Evolutionary conservation across 1,140 invertebrate species (phyloP).

Genomic region (Branchinecta lindahli): DNA sequence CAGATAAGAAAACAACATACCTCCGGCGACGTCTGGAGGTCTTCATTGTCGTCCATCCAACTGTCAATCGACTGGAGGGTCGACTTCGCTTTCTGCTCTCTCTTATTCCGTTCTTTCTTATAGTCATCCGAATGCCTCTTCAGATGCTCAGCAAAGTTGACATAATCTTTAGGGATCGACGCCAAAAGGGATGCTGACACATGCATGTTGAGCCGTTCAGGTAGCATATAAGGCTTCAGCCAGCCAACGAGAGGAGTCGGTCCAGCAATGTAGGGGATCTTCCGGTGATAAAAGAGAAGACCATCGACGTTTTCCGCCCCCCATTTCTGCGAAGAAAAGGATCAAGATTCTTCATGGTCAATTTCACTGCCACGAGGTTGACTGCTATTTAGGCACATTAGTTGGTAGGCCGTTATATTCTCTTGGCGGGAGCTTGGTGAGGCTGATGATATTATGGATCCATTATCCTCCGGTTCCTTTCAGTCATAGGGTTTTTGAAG

Average conservation of each 20-base stretch:
- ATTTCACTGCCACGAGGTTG: no score
- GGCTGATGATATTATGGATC: no score
- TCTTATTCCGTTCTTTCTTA: constrained; percentile 16
- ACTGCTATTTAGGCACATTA: no score
- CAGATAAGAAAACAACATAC: no score
- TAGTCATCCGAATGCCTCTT: background rate
- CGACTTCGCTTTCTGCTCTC: background rate
- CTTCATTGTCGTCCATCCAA: background rate
- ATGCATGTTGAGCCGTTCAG: constrained; percentile 49
- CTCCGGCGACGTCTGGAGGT: no score
- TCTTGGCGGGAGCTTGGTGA: no score
- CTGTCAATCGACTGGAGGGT: background rate
- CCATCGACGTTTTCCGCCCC: constrained; percentile 43
- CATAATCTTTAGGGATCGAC: constrained; percentile 32
- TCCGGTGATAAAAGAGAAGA: constrained; percentile 63
- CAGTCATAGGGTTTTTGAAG: no score
- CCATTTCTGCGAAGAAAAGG: constrained; percentile 2
- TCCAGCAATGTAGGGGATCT: constrained; percentile 56
- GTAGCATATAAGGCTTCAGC: constrained; percentile 72
- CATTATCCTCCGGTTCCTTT: no score
- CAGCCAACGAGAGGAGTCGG: constrained; percentile 69
- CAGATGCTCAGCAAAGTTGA: constrained; percentile 29
- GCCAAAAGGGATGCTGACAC: constrained; percentile 32
- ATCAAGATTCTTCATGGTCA: background rate
- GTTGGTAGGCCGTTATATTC: no score